Conservation (phyloP, 2,888 invertebrate genomes). For the Willowsia nigromaculata region DNA sequence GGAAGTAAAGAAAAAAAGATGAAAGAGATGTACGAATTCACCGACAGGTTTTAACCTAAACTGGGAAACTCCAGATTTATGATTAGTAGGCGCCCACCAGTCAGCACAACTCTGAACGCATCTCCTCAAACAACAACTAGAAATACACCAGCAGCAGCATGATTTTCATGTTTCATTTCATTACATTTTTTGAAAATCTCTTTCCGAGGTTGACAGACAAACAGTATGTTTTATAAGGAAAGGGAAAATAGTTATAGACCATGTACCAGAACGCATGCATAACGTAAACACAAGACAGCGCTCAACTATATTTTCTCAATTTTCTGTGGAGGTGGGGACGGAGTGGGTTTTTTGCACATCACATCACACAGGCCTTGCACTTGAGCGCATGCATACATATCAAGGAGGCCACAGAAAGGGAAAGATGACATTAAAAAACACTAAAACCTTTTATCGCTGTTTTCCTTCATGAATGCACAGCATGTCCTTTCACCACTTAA, state of each 20-base stretch:
- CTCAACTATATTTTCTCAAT: neutral
- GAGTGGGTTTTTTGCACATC: neutral
- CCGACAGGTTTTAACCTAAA: neutral
- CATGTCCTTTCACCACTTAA: neutral
- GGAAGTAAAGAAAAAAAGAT: slow-evolving; percentile 12
- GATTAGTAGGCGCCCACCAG: neutral
- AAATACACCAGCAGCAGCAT: too few species aligned
- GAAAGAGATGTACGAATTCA: neutral
- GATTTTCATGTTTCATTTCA: neutral
- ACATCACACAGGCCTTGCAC: neutral
- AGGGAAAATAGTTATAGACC: neutral
- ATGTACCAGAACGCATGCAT: neutral
- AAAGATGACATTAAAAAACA: slow-evolving; percentile 10
- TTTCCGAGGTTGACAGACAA: neutral
- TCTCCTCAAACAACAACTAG: neutral
- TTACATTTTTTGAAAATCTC: neutral
- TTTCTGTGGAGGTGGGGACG: neutral
- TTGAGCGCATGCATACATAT: neutral
- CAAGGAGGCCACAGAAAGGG: neutral
- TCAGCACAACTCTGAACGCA: neutral
- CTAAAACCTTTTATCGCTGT: slow-evolving; percentile 7
- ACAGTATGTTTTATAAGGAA: neutral
- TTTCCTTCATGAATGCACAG: neutral
- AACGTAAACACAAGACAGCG: neutral
- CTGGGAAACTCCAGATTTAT: slow-evolving; percentile 5